These are phyloP conservation scores for Tromatobia lineatoria DNA, from an alignment of 2,888 invertebrate species.

Conservation along the genomic window DNA sequence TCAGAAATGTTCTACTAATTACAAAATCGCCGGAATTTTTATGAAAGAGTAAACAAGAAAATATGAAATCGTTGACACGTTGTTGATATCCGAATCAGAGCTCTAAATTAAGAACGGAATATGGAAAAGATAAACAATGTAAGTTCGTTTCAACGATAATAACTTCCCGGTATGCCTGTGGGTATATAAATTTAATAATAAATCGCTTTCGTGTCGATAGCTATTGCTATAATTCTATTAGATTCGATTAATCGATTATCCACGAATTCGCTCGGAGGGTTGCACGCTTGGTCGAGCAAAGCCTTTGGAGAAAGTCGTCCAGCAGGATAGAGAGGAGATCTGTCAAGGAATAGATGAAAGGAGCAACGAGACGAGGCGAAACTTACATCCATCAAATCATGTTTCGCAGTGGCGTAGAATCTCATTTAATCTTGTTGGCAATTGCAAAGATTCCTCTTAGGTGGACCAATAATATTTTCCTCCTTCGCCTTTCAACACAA, in stretches of 20 bases:
- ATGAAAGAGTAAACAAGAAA: not conserved
- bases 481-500: conserved; percentile 50
- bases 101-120: not conserved
- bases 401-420: conserved; percentile 50
- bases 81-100: not conserved
- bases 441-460: conserved; percentile 11
- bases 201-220: conserved; percentile 43
- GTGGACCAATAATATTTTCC: not conserved
- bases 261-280: conserved; percentile 47
- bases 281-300: conserved; percentile 63
- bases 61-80: not conserved
- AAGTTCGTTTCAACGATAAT: conserved; percentile 14
- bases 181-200: conserved; percentile 49
- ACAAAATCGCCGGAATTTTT: not conserved
- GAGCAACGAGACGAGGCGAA: conserved; percentile 21
- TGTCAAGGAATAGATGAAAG: conserved; percentile 14
- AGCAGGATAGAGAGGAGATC: conserved; percentile 4
- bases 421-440: conserved; percentile 2
- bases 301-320: conserved; percentile 58
- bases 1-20: not conserved
- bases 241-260: conserved; percentile 64
- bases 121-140: conserved; percentile 1
- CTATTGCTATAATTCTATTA: conserved; percentile 54
- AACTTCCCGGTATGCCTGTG: not conserved
- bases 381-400: conserved; percentile 49